These are phyloP conservation scores for Coregonus ussuriensis DNA, from an alignment of 2,797 vertebrate genomes.

Conservation along the genomic window DNA sequence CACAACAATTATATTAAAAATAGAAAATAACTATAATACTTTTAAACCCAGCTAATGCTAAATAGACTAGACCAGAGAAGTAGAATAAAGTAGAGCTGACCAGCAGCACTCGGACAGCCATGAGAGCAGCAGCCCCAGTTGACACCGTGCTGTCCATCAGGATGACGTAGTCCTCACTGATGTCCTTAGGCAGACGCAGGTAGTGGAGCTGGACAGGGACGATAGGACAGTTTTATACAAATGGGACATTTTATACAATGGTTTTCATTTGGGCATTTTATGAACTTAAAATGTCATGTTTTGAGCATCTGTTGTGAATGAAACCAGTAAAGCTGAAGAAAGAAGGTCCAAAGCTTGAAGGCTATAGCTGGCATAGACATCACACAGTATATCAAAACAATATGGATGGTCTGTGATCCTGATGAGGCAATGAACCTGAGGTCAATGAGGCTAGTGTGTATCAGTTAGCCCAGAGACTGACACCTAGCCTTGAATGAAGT, in stretches of 20 bases:
- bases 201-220: conserved; percentile 81
- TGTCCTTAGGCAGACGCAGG: conserved; percentile 88
- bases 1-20: not conserved
- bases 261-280: no score
- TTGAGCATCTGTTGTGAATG: not conserved
- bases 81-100: conserved; percentile 52
- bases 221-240: not conserved
- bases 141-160: conserved; percentile 95
- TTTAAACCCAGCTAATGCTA: no score
- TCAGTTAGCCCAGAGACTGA: not conserved
- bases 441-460: not conserved
- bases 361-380: not conserved
- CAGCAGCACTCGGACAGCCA: conserved; percentile 87
- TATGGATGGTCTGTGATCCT: not conserved
- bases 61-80: not conserved
- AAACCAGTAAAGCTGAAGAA: not conserved
- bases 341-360: no score
- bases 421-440: not conserved
- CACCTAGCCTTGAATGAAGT: not conserved
- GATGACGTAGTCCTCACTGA: conserved; percentile 91
- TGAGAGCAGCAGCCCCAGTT: conserved; percentile 88
- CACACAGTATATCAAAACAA: not conserved
- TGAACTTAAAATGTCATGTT: not conserved
- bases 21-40: not conserved
- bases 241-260: no score